Evolutionary conservation across 2,797 vertebrate genomes (phyloP).

Genomic region (Sphenopsis melanotis): DNA sequence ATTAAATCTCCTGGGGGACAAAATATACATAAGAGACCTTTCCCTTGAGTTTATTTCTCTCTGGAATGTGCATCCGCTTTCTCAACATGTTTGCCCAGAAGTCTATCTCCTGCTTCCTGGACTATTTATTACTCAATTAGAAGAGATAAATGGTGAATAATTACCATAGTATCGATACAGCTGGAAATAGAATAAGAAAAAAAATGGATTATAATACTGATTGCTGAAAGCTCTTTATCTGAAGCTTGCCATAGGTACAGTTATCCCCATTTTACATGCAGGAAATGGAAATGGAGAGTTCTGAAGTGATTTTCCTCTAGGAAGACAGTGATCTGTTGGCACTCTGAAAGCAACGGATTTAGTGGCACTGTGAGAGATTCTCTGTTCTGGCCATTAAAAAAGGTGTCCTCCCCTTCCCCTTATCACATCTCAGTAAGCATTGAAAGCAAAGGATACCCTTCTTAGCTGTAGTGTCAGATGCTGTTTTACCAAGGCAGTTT

Average conservation of each 20-base stretch:
- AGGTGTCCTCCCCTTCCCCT: not conserved
- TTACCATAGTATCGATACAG: not conserved
- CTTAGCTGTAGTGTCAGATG: not conserved
- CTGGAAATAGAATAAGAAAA: constrained; percentile 8
- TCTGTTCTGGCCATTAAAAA: not conserved
- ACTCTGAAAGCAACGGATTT: not conserved
- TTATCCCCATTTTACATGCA: not conserved
- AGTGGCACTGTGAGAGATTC: not conserved
- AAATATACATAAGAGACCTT: not conserved
- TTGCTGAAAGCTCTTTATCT: constrained; percentile 2
- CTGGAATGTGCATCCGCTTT: not conserved
- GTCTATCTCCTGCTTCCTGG: not conserved
- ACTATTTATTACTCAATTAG: constrained; percentile 35
- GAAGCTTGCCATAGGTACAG: not conserved
- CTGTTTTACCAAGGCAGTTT: not conserved
- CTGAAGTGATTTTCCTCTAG: not conserved
- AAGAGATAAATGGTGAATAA: constrained; percentile 26
- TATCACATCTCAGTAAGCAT: not conserved
- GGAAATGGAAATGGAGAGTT: not conserved
- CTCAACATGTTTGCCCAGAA: not conserved
- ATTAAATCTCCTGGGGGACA: not conserved
- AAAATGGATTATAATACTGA: not conserved
- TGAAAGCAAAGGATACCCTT: not conserved
- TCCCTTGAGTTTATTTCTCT: not conserved
- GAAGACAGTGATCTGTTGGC: not conserved